A percentile compares a stretch with the other conserved stretches of the same genome.
phyloP scores from a whole-genome alignment of 2,113 vertebrate genomes.

The Ailurus styani region DNA sequence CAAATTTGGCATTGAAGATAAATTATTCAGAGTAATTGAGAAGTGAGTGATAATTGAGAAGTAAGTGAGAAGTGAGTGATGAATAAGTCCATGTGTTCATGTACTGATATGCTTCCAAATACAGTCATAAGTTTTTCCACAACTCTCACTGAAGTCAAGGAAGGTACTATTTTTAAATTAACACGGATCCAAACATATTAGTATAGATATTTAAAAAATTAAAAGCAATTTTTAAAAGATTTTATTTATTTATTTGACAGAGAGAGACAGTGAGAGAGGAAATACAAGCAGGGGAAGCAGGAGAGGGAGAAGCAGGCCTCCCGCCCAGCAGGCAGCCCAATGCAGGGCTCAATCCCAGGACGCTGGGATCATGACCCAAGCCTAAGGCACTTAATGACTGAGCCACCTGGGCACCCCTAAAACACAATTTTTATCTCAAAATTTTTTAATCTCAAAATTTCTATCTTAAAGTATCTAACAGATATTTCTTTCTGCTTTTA shows the following conservation, averaged over 20 bases:
- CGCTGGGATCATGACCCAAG: too few species aligned
- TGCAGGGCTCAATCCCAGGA: too few species aligned
- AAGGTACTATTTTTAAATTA: background rate
- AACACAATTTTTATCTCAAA: slow-evolving; percentile 55
- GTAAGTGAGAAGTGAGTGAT: too few species aligned
- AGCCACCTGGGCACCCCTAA: too few species aligned
- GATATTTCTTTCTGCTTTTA: background rate
- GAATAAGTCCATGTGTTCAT: background rate
- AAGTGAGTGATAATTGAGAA: background rate
- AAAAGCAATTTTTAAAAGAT: slow-evolving; percentile 60
- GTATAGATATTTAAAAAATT: slow-evolving; percentile 31
- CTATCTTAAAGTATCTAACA: background rate
- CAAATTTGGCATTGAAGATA: background rate
- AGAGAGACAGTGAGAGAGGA: too few species aligned
- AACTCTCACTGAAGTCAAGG: background rate
- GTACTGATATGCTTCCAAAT: background rate
- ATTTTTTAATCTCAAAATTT: background rate
- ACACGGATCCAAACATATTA: background rate
- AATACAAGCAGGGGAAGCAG: too few species aligned
- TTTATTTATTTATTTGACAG: too few species aligned
- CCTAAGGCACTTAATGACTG: too few species aligned
- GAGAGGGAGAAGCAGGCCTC: too few species aligned
- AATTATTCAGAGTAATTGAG: background rate
- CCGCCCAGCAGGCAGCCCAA: too few species aligned
- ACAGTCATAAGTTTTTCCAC: background rate